Conservation (phyloP, 2,113 vertebrate genomes). For the Pogonocichla stellata region DNA sequence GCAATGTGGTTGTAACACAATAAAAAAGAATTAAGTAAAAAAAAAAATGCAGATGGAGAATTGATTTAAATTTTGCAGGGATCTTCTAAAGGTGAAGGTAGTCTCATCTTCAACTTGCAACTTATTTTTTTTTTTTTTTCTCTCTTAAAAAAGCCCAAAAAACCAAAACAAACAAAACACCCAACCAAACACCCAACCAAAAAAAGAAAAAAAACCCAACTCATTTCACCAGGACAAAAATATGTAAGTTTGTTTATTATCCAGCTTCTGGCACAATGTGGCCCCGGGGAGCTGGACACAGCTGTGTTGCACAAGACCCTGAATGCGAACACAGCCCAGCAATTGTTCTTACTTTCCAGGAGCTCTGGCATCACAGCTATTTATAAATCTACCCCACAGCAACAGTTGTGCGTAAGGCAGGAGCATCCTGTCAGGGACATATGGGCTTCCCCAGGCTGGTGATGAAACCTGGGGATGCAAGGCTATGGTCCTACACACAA, state of each 20-base stretch:
- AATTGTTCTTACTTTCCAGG: not conserved
- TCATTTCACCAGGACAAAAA: not conserved
- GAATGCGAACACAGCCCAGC: not conserved
- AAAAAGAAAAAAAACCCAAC: no score
- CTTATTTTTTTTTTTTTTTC: not conserved
- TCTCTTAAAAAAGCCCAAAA: not conserved
- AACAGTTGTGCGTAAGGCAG: not conserved
- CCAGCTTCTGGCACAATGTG: not conserved
- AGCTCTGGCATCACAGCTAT: not conserved
- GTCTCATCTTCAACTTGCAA: accelerated
- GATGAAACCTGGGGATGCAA: not conserved
- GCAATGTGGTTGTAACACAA: not conserved
- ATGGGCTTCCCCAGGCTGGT: accelerated
- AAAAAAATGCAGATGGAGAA: not conserved
- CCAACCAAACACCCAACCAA: not conserved
- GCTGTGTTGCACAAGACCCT: not conserved
- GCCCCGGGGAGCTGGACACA: not conserved
- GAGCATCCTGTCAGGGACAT: not conserved
- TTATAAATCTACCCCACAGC: not conserved
- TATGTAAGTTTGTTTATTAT: not conserved
- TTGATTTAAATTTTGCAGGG: not conserved
- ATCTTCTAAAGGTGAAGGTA: not conserved
- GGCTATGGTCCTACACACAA: accelerated
- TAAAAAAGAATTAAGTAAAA: not conserved
- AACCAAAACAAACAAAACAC: not conserved